Evolutionary conservation across 2,113 vertebrate species (phyloP).

Genomic region (Phaethon lepturus): DNA sequence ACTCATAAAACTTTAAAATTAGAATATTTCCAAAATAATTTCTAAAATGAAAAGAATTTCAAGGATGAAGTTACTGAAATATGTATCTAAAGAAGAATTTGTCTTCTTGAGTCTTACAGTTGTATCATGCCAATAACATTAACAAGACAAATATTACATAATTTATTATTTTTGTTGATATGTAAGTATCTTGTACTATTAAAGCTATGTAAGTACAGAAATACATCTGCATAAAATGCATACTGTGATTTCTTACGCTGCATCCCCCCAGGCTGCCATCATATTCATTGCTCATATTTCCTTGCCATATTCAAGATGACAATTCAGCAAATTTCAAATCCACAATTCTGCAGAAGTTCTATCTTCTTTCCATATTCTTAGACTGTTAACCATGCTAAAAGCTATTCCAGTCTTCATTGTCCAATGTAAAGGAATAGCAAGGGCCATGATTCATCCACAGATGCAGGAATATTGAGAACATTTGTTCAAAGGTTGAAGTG

Average conservation of each 20-base stretch:
- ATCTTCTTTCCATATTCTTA: background rate
- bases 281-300: background rate
- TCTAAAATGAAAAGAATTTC: background rate
- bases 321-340: background rate
- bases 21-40: background rate
- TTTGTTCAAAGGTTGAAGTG: constrained; percentile 23
- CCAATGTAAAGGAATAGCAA: background rate
- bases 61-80: background rate
- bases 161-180: background rate
- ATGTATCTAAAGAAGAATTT: background rate
- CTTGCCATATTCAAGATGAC: background rate
- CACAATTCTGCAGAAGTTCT: background rate
- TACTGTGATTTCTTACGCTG: background rate
- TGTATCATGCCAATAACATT: background rate
- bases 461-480: constrained; percentile 37
- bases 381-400: background rate
- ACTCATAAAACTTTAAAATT: background rate
- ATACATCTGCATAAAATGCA: background rate
- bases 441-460: constrained; percentile 41
- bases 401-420: background rate
- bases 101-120: background rate
- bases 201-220: background rate
- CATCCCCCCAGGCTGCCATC: background rate
- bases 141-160: background rate
- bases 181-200: background rate